These are phyloP conservation scores for Microctenopoma stevenorrisi DNA, from an alignment of 2,797 vertebrate species.

Conservation along the genomic window DNA sequence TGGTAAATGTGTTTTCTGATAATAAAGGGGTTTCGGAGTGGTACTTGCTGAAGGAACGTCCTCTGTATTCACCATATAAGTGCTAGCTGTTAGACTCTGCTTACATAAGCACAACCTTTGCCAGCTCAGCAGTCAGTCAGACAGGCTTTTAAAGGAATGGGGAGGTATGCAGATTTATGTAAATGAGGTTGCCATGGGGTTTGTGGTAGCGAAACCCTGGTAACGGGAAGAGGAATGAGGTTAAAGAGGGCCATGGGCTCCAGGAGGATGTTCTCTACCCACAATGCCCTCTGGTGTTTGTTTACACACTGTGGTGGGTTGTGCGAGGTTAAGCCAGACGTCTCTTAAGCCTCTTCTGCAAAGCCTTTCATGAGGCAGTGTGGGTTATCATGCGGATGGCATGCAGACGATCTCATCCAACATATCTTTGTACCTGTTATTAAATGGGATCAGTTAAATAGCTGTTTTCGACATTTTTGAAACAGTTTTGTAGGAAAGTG, in stretches of 20 bases:
- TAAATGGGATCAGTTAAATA: constrained; percentile 12
- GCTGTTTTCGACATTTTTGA: constrained; percentile 21
- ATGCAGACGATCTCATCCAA: constrained; percentile 29
- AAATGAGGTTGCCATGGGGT: constrained; percentile 70
- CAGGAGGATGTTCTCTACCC: constrained; percentile 59
- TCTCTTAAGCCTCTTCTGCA: constrained; percentile 50
- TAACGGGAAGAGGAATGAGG: constrained; percentile 76
- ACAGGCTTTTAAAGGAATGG: constrained; percentile 61
- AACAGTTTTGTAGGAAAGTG: constrained; percentile 14
- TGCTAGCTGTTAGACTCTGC: constrained; percentile 55
- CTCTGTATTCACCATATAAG: constrained; percentile 66
- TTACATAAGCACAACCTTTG: constrained; percentile 76
- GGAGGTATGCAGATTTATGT: constrained; percentile 74
- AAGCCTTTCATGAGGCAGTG: constrained; percentile 40
- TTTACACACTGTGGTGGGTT: constrained; percentile 68
- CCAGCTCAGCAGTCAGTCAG: constrained; percentile 77
- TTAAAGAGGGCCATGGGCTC: constrained; percentile 69
- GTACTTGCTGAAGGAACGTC: constrained; percentile 56
- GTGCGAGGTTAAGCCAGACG: constrained; percentile 52
- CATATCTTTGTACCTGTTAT: constrained; percentile 8
- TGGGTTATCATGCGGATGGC: constrained; percentile 32
- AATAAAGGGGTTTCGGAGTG: constrained; percentile 68
- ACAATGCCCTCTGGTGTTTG: constrained; percentile 76
- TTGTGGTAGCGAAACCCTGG: constrained; percentile 68
- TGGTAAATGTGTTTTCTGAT: constrained; percentile 59